Base-by-base conservation (phyloP, 2,888 invertebrate species). In the Pseudanteris insignis region DNA sequence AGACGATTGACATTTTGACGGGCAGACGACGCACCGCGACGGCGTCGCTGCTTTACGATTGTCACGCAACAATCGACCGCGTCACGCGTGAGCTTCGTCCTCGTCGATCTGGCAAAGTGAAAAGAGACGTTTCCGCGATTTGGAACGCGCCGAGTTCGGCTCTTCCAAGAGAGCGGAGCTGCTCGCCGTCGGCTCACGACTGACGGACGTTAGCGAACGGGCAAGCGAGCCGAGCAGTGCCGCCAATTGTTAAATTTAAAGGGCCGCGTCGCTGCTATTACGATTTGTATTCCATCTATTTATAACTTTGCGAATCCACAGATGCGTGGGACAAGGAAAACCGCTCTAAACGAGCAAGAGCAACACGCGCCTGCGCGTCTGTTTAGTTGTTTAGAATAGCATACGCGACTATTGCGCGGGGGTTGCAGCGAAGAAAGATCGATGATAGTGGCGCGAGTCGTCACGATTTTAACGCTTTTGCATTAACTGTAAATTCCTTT, bases 201-300 rank as follows among this genome's bases (percentile, higher is more conserved):
- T 37, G 47, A 37, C 11, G 10, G 30, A 6, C 9, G 30, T 8
- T 30, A 3, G 30, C 21, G n/a, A 21, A n/a, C 21, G 21, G 11
- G 24, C 32, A 7, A 12, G 13, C 33, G 14, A 18, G 12, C 37
- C 13, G 10, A n/a, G n/a, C 51, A 54, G 54, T 54, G 54, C 38
- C 54, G 44, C 54, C 54, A 54, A 54, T 54, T 44, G 54, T 44
- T 38, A 36, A 26, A 26, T 54, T 54, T 54, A 54, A 54, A 54
- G 54, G 44, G 34, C 54, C 54, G 54, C 44, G 37, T 24, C 36
- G 24, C 29, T 8, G 37, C 50, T 14, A 15, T 30, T 29, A 9
- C 29, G 28, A 9, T 7, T 3, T 5, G 26, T 14, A 24, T 40
- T 18, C 40, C 41, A 51, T 41, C 41, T 51, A 41, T 51, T n/a